Evolutionary conservation across 2,888 invertebrate genomes (phyloP), one percentile per base, ranked within the genome.

Genomic region (Magallana nippona): DNA sequence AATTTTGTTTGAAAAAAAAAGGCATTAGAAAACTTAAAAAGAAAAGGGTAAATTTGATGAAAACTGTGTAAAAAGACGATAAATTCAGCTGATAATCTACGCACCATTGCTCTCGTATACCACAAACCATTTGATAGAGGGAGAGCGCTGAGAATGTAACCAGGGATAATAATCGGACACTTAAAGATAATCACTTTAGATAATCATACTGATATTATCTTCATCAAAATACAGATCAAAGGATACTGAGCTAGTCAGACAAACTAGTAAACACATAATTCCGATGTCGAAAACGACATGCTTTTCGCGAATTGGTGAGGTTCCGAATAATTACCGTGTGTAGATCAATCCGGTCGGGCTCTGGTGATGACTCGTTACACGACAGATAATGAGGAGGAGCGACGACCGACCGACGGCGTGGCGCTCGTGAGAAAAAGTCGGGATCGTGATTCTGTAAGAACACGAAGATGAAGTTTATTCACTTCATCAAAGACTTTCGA

Each of bases 331-430:
- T 56, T 57, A 80, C 57, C 27, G 55, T 57, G 22, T 80, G 80
- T 80, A 80, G 80, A 71, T 71, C 71, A 71, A 71, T 71, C 71
- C 71, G 27, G 71, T 71, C 5, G 11, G 15, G 27, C 32, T 71
- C 32, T 22, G 71, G 22, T 71, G 71, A 71, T 71, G 71, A 27
- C 71, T 71, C 15, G 71, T 22, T 71, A 71, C 71, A 77, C 77
- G 82, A 82, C 82, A 82, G 82, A 57, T 82, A 82, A 27, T 82
- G 77, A 32, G n/a, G 57, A 82, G 77, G 57, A 60, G 55, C 58
- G 82, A 55, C 85, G 87, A 86, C 87, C 55, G 83, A 62, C 71
- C 56, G 87, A 86, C 87, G 82, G 86, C 86, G 56, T 22, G 44
- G 55, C 55, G 77, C 57, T 58, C 58, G 32, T 58, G n/a, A 27